These are phyloP conservation scores for Eulemur rubriventer DNA, from an alignment of 2,797 vertebrate genomes.

Conservation along the genomic window DNA sequence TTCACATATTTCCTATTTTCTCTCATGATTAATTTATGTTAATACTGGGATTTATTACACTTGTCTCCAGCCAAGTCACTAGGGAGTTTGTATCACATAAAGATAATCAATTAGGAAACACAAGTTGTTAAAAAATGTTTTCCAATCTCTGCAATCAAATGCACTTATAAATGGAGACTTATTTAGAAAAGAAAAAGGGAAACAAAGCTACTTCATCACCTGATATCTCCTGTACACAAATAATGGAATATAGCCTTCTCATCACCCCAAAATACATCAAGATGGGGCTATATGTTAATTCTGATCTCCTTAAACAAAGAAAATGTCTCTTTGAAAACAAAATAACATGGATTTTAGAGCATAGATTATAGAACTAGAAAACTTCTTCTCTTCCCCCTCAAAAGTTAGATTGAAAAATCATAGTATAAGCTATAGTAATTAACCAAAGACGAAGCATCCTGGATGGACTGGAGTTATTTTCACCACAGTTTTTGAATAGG, in stretches of 20 bases:
- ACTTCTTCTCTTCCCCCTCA: not conserved
- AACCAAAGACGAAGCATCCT: slow-evolving; percentile 9
- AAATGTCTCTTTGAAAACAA: not conserved
- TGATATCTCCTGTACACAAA: not conserved
- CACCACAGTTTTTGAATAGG: slow-evolving; percentile 67
- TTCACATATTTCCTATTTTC: slow-evolving; percentile 42
- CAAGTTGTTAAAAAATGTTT: slow-evolving; percentile 31
- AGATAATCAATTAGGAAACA: slow-evolving; percentile 65
- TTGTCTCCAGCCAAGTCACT: slow-evolving; percentile 36
- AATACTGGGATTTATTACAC: slow-evolving; percentile 50
- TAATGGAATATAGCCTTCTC: not conserved
- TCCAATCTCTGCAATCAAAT: not conserved
- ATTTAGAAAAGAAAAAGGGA: not conserved
- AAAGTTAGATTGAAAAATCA: slow-evolving; percentile 50
- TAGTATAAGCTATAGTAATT: slow-evolving; percentile 20
- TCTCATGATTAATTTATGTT: slow-evolving; percentile 70
- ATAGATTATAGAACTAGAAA: not conserved
- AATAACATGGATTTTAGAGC: not conserved
- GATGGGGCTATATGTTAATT: not conserved
- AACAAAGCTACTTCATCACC: not conserved
- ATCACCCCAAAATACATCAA: not conserved
- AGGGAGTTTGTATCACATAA: slow-evolving; percentile 46
- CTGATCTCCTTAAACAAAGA: not conserved
- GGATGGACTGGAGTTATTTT: not conserved
- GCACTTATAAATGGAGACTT: not conserved